Evolutionary conservation across 2,113 vertebrate genomes (phyloP).

Genomic region (Athene noctua): DNA sequence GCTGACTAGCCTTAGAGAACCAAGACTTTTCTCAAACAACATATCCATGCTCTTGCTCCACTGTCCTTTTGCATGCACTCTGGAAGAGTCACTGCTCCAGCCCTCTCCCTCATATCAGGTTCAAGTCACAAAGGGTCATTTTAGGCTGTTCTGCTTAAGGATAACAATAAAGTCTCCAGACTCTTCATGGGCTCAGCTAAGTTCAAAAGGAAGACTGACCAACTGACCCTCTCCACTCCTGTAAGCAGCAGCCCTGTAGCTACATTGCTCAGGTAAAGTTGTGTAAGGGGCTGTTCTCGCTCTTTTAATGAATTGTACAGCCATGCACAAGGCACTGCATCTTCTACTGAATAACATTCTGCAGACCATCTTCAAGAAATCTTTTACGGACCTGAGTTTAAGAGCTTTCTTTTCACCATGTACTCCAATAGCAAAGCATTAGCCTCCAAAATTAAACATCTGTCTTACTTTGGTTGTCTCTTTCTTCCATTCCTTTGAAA

Average conservation of each 20-base stretch:
- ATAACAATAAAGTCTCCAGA: neutral
- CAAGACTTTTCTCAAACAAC: neutral
- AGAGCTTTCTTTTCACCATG: neutral
- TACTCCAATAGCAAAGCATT: neutral
- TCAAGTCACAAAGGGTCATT: neutral
- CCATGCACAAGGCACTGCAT: neutral
- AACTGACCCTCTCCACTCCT: neutral
- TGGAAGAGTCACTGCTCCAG: neutral
- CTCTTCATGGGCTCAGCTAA: fast-evolving
- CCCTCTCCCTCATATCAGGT: fast-evolving
- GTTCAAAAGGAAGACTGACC: neutral
- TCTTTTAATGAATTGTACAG: neutral
- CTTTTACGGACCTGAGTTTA: neutral
- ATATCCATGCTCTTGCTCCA: neutral
- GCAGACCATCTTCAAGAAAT: neutral
- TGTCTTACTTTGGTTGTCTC: slow-evolving; percentile 77
- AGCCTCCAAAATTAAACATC: neutral
- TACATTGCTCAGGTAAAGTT: neutral
- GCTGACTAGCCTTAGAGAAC: neutral
- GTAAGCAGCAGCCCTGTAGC: neutral
- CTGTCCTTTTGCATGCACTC: neutral
- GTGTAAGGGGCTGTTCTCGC: neutral
- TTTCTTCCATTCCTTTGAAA: slow-evolving; percentile 87
- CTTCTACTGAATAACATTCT: neutral
- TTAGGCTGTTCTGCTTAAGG: neutral